Evolutionary conservation across 2,797 vertebrate species (phyloP).

Genomic region (Limnodromus scolopaceus): DNA sequence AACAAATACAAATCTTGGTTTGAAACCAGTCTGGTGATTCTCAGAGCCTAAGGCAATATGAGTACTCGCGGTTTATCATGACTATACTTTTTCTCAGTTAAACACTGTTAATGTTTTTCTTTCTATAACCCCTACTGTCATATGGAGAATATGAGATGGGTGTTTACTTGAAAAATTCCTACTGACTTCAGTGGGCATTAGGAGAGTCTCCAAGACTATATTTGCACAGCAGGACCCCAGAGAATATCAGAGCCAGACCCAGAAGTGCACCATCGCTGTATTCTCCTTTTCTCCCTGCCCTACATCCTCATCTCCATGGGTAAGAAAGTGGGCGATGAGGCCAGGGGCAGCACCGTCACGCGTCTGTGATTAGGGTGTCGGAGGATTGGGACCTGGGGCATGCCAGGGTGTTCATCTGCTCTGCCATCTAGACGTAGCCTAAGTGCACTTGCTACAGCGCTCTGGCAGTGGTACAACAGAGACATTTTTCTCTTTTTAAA

Average conservation of each 20-base stretch:
- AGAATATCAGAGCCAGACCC: neutral
- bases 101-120: neutral
- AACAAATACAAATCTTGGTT: neutral
- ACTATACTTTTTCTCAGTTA: neutral
- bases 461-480: neutral
- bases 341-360: neutral
- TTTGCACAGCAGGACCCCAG: neutral
- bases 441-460: neutral
- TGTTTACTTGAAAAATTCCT: neutral
- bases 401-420: neutral
- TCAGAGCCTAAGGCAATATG: neutral
- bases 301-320: rapidly evolving
- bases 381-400: neutral
- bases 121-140: neutral
- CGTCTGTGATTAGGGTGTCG: rapidly evolving
- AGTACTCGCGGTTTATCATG: neutral
- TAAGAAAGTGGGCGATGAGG: neutral
- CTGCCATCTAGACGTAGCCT: neutral
- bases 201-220: neutral
- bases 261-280: neutral
- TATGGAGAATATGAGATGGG: rapidly evolving
- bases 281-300: neutral
- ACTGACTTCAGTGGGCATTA: neutral
- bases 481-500: neutral
- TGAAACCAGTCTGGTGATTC: neutral